Evolutionary conservation across 2,113 vertebrate species (phyloP), one percentile per base, ranked within the genome.

Genomic region (Panthera leo): DNA sequence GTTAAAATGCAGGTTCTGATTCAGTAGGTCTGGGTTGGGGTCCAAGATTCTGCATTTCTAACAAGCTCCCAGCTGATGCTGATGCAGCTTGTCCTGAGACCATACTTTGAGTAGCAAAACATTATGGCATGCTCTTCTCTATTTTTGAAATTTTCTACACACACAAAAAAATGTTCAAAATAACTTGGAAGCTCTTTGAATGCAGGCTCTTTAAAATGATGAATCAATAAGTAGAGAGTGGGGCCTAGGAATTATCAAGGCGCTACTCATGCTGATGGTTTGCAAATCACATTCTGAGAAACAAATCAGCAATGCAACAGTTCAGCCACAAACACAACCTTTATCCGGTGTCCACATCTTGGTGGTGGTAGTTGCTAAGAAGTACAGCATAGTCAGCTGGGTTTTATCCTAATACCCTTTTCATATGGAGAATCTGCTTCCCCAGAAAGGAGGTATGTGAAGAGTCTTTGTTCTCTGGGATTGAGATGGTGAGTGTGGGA

Each of bases 401-500:
- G 34, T 71, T 91, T 88, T 86, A 89, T 82, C 70, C n/a, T 86
- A 84, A 86, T 45, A 80, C 9, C 36, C 27, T 67, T 92, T 97
- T 94, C 29, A 93, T 79, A 63, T 94, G 21, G 80, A 97, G 79
- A 95, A 88, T 55, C 48, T 88, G 29, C 83, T 92, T 96, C 71
- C 42, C 85, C 42, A 73, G 92, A 88, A 88, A 94, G 51, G 53
- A 94, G 31, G 63, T 80, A 4, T 73, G 31, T 92, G 48, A 88
- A 86, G 82, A 94, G 61, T 85, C 70, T 65, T 94, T 87, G 36
- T 94, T 65, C 51, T 93, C 36, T 95, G 78, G 34, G n/a, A 82
- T 92, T 31, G 93, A 99, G 65, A 99, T 98, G 93, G 98, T 99
- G 96, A 99, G 98, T n/a, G 98, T 99, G 83, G 99, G 99, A 36